phyloP scores from a whole-genome alignment of 2,113 vertebrate genomes.

The Hiodon tergisus region DNA sequence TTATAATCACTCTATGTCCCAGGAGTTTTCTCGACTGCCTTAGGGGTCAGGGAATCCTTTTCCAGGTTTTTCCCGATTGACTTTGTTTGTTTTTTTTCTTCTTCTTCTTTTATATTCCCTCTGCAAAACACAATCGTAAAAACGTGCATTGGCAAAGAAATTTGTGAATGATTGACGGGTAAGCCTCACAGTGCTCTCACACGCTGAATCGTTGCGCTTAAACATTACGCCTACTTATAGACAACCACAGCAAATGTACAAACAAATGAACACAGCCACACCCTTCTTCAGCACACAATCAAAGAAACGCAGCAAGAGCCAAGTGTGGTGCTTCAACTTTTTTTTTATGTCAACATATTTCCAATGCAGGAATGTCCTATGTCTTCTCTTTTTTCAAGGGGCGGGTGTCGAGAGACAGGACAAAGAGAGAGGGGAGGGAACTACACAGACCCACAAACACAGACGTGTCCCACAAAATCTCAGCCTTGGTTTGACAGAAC shows the following conservation, averaged over 20 bases:
- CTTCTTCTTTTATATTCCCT: no score
- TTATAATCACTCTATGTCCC: no score
- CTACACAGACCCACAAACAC: slow-evolving; percentile 40
- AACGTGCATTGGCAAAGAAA: not conserved
- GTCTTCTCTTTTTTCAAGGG: slow-evolving; percentile 59
- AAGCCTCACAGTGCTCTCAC: slow-evolving; percentile 2
- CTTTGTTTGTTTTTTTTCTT: no score
- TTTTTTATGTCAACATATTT: slow-evolving; percentile 70
- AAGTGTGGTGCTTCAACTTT: slow-evolving; percentile 64
- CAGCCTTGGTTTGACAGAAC: slow-evolving; percentile 45
- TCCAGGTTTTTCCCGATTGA: no score
- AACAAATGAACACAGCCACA: slow-evolving; percentile 36
- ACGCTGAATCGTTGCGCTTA: slow-evolving; percentile 23
- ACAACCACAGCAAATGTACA: not conserved
- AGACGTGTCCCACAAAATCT: slow-evolving; percentile 59
- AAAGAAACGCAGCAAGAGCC: slow-evolving; percentile 48
- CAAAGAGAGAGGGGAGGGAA: not conserved
- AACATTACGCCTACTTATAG: slow-evolving; percentile 1
- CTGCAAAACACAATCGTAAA: not conserved
- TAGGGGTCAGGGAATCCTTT: no score
- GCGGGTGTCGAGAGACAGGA: slow-evolving; percentile 32
- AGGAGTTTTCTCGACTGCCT: no score
- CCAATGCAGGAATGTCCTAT: slow-evolving; percentile 74
- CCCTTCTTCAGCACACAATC: slow-evolving; percentile 27
- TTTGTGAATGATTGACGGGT: no score